A percentile compares a stretch with the other conserved stretches of the same genome.
phyloP scores from a whole-genome alignment of 2,797 vertebrate species.

The Diplodus sargus region DNA sequence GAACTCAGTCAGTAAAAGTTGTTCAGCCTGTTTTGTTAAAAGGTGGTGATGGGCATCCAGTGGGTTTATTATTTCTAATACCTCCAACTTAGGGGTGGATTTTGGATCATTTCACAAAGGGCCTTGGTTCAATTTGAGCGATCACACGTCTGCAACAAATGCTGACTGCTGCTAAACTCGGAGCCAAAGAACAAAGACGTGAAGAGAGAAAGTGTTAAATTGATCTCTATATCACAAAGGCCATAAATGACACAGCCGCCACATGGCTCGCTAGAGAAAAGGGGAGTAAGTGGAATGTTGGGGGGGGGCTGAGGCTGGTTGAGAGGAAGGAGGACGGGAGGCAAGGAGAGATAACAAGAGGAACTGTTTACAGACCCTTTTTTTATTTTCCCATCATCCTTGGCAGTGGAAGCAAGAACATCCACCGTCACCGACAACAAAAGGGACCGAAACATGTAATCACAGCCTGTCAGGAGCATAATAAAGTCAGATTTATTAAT shows the following conservation, averaged over 20 bases:
- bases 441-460: constrained; percentile 65
- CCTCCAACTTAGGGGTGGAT: not conserved
- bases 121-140: constrained; percentile 6
- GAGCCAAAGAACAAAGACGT: constrained; percentile 27
- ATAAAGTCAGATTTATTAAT: constrained; percentile 68
- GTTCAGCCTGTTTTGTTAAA: not conserved
- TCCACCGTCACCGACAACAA: constrained; percentile 61
- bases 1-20: not conserved
- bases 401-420: constrained; percentile 45
- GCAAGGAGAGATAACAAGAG: constrained; percentile 38
- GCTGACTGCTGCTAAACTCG: constrained; percentile 48
- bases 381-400: constrained; percentile 71
- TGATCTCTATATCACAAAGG: constrained; percentile 56
- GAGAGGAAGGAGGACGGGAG: not conserved
- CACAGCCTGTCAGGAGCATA: constrained; percentile 65
- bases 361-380: constrained; percentile 49
- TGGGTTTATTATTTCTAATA: not conserved
- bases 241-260: constrained; percentile 49
- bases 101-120: constrained; percentile 5
- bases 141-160: constrained; percentile 36
- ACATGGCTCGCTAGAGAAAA: constrained; percentile 29
- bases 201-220: constrained; percentile 36
- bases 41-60: not conserved
- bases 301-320: constrained; percentile 1
- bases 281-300: not conserved